Base-by-base conservation (phyloP, 1,140 invertebrate genomes). In the Brachionus paranguensis region DNA sequence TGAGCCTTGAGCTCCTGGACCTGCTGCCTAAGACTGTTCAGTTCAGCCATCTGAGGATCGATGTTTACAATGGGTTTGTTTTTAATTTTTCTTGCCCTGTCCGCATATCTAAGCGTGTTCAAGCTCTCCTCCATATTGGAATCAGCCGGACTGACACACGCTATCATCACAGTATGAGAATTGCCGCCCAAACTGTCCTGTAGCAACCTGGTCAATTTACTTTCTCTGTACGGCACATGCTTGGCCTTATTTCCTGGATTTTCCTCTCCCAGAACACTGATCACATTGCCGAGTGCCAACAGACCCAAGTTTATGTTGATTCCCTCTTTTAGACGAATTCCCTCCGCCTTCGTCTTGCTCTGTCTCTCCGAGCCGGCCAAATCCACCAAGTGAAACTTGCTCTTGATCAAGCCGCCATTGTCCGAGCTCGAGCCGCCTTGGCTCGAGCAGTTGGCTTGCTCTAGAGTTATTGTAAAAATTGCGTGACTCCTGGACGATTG, bases 341-440 rank as follows among this genome's bases (percentile, higher is more conserved):
- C 96, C 89, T 96, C 97, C 2, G 97, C 97, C 17, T 97, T 97
- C 11, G 97, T 99, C 0, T 96, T 96, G 89, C 98, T 96, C 3
- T 97, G 97, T 85, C 97, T 91, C 90, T 99, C 97, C 20, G 95
- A 96, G 1, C 97, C 97, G 11, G 97, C 97, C 37, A 68, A 81
- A 74, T 84, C 83, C 1, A 84, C 83, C 20, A 84, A 76, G 70
- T 84, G 65, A 55, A 84, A 74, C 43, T 84, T 84, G 27, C 64
- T 29, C 14, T 55, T 53, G 12, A 84, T 74, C 1, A 76, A 3
- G 17, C 33, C n/a, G 20, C 33, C 47, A 68, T 84, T 72, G 10
- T 20, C 27, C 45, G 24, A 27, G 20, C 5, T 74, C 3, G 60
- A 12, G 27, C 24, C 60, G 17, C 41, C 50, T 43, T 83, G 33